Evolutionary conservation across 2,797 vertebrate genomes (phyloP), one percentile per base, ranked within the genome.

Genomic region (Salarias fasciatus): DNA sequence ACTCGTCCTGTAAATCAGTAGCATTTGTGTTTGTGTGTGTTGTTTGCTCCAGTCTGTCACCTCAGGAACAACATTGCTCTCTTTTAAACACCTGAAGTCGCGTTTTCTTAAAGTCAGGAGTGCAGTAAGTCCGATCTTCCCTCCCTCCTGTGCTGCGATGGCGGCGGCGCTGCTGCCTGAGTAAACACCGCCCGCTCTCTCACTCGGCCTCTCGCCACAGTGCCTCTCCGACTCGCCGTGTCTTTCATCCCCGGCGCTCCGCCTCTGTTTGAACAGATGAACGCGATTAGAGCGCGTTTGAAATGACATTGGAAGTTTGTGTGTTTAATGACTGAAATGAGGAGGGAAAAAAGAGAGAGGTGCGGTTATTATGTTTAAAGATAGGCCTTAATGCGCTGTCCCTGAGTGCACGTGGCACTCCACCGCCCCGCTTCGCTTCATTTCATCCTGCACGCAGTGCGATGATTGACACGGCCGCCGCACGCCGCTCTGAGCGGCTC

Each of bases 211-310:
- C 69, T 75, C 82, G 77, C 78, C 85, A 80, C 75, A 77, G 77
- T 77, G 82, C 75, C 69, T 71, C 55, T 76, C 77, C 71, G 75
- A 49, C 75, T 77, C 80, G 4, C n/a, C 33, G 15, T 52, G 76
- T 70, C 86, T 86, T 84, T 87, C 86, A 84, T 82, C 78, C 72
- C 61, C 69, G 79, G 66, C 72, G 11, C 71, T 72, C 72, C 11
- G 60, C 74, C 75, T 85, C 83, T 91, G 88, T 91, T 91, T 92
- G 87, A 91, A 91, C 91, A 92, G 91, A 91, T 91, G 88, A 89
- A 91, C 85, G 86, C 90, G 89, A 91, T 93, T 92, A 92, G 60
- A 86, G 69, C 64, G 76, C 69, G 79, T 87, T 92, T 91, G 86
- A 87, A 88, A 89, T 87, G 87, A 85, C 88, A 89, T 88, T 90